Evolutionary conservation across 2,888 invertebrate genomes (phyloP), one percentile per base, ranked within the genome.

Genomic region (Diadegma fenestrale): DNA sequence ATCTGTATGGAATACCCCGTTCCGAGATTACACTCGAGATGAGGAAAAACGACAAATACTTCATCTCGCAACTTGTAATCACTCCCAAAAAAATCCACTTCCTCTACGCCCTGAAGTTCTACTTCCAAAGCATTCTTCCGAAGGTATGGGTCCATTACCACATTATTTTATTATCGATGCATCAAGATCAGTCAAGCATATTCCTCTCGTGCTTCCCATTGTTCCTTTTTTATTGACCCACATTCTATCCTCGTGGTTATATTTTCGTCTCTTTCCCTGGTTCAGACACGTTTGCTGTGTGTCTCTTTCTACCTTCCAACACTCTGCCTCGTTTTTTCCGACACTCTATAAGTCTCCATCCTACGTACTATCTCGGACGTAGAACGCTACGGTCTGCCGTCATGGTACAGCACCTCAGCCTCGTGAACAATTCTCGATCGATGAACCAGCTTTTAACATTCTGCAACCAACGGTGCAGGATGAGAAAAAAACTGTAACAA

Each of bases 361-460:
- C 51, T 58, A 22, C 61, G 26, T 61, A 22, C 33, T 41, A 48
- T 41, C 79, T 30, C 33, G 30, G 37, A 33, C 45, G 22, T 3
- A 66, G 66, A 66, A 66, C 37, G 5, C 19, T 19, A 5, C 51
- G 66, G 64, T 17, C 10, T 12, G 37, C 19, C n/a, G 26, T 41
- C 30, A 17, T 41, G 54, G 64, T 41, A 64, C 51, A 66, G 37
- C 54, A 63, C 64, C 37, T n/a, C 7, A 5, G 48, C 45, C 58
- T 58, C 30, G 78, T 69, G 71, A 33, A 30, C 19, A 51, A 58
- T 54, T 80, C 73, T 73, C 82, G 66, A 79, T 82, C 82, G 78
- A 82, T 79, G 45, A 79, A 73, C 73, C 76, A 73, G 45, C 77
- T 68, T 82, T 82, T 78, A 61, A 73, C 78, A 58, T 78, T 78